Evolutionary conservation across 2,113 vertebrate genomes (phyloP).

Genomic region (Dromas ardeola): DNA sequence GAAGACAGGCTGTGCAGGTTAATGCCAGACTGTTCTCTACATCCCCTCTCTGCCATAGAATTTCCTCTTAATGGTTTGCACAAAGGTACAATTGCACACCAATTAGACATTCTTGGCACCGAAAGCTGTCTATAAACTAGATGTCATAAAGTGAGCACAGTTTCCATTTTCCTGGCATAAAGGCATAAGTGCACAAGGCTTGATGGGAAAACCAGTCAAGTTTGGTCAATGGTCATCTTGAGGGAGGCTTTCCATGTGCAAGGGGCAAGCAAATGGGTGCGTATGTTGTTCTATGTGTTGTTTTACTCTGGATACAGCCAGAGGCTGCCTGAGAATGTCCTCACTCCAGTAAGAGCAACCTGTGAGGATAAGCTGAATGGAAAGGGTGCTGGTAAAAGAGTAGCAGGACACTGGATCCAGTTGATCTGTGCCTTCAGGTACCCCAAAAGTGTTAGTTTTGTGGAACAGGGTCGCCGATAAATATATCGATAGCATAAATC

Average conservation of each 20-base stretch:
- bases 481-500: not conserved
- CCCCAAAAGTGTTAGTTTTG: not conserved
- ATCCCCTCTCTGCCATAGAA: not conserved
- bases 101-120: not conserved
- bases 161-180: not conserved
- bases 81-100: not conserved
- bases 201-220: not conserved
- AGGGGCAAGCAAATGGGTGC: not conserved
- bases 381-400: not conserved
- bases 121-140: not conserved
- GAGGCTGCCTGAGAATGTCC: not conserved
- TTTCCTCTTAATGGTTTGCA: not conserved
- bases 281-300: fast-evolving
- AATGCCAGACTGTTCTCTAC: not conserved
- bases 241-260: not conserved
- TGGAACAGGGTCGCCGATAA: not conserved
- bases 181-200: not conserved
- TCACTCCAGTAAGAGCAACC: not conserved
- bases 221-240: not conserved
- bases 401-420: not conserved
- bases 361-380: not conserved
- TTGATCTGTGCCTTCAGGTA: not conserved
- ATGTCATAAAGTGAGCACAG: not conserved
- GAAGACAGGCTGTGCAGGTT: not conserved
- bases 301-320: not conserved